Base-by-base conservation (phyloP, 2,888 invertebrate species). In the Penaeus monodon region DNA sequence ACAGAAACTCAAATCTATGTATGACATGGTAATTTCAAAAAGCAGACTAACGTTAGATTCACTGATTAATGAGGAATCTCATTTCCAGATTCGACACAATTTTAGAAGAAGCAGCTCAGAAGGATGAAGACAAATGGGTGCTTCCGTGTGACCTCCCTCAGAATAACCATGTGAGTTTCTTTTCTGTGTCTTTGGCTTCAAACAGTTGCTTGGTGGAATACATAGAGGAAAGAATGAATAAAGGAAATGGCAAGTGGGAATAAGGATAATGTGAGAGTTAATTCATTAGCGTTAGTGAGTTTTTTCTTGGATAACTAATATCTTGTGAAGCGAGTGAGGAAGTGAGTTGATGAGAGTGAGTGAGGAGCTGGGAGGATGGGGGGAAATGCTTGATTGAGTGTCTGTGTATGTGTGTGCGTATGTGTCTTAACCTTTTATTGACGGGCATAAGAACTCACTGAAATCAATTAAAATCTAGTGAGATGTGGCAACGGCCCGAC, bases 101-200 rank as follows among this genome's bases (percentile, higher is more conserved):
- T 90, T 93, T 97, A 89, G 96, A 96, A 91, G 94, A 95, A 91
- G 95, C 95, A 79, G 93, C 94, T 87, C 93, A 93, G 90, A 93
- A 93, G 88, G 92, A 93, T 27, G 94, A 94, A 86, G 94, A 94
- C 91, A 94, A 94, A 91, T 96, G 96, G 96, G 94, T 94, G 90
- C 92, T 97, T 90, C 94, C 94, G 85, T 96, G 96, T 92, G 96
- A 97, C 93, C 93, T 94, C 87, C 94, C 94, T 86, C 95, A 94
- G 91, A 94, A 94, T 90, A 93, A 93, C 91, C 93, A 94, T 92
- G 95, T 95, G 92, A 91, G 92, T 83, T 83, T 57, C 0, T 63
- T 44, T 17, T 76, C 38, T 27, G 64, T 27, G 17, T 49, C 27
- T 27, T 70, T 64, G 27, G 73, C 27, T 22, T 22, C 63, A 24